A percentile compares a stretch with the other conserved stretches of the same genome.
phyloP scores from a whole-genome alignment of 53 echinoderm and acorn worm species.

The Stichopus horrens region DNA sequence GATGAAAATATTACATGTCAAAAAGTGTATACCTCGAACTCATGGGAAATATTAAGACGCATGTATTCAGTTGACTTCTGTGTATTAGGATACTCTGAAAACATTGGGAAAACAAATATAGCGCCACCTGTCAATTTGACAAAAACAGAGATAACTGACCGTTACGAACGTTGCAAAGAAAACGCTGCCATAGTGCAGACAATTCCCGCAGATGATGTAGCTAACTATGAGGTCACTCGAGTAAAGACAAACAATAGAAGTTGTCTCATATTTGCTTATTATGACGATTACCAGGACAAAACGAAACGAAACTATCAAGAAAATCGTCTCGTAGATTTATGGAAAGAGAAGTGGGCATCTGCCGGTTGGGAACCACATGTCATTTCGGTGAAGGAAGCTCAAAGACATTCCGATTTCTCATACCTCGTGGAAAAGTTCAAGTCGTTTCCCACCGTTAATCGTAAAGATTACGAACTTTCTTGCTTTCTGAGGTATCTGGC shows the following conservation, averaged over 20 bases:
- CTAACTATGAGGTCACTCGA: no score
- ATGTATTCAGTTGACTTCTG: background rate
- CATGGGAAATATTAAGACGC: background rate
- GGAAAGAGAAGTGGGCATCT: background rate
- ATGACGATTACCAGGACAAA: background rate
- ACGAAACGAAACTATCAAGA: background rate
- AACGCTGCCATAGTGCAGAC: no score
- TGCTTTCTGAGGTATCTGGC: conserved; percentile 19
- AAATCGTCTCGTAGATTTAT: background rate
- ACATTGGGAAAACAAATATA: background rate
- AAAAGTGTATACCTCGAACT: background rate
- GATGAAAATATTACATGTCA: background rate
- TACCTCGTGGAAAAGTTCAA: background rate
- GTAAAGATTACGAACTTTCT: conserved; percentile 1
- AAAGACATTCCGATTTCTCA: background rate
- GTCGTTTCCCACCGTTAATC: background rate
- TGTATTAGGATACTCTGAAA: background rate
- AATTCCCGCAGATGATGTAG: no score
- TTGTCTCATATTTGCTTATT: background rate
- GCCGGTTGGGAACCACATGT: conserved; percentile 8
- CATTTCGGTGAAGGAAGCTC: background rate
- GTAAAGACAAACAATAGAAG: background rate
- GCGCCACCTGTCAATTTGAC: background rate
- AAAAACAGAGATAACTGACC: background rate
- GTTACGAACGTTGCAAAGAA: background rate